Conservation (phyloP, 2,113 vertebrate genomes). For the Aythya baeri region DNA sequence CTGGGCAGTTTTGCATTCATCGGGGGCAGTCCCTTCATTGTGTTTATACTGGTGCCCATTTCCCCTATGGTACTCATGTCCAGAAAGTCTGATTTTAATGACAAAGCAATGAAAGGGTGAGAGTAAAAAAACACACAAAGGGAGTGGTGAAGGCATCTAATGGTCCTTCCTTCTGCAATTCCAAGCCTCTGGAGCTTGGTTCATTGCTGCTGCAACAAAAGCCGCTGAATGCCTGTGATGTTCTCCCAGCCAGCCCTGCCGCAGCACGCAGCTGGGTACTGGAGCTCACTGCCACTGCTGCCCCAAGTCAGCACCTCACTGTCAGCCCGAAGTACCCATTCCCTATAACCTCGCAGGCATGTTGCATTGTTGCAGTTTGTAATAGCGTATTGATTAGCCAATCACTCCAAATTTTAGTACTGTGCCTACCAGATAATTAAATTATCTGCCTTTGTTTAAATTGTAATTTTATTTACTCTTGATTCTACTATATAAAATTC, state of each 20-base stretch:
- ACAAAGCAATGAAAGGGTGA: background rate
- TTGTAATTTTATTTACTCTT: conserved; percentile 76
- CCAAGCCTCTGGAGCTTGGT: background rate
- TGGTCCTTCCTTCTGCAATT: background rate
- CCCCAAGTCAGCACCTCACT: background rate
- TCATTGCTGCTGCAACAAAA: background rate
- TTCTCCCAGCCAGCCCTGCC: background rate
- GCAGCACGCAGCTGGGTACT: background rate
- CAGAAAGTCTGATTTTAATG: background rate
- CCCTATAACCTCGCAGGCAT: background rate
- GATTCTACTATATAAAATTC: conserved; percentile 49
- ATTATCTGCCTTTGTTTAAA: conserved; percentile 77
- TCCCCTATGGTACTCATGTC: background rate
- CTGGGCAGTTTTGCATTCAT: rapidly evolving
- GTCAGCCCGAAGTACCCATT: background rate
- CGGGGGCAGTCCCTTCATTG: rapidly evolving
- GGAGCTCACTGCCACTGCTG: background rate
- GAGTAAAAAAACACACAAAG: background rate
- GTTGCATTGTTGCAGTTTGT: background rate
- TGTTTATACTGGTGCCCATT: background rate
- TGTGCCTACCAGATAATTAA: conserved; percentile 72
- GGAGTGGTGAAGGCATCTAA: background rate
- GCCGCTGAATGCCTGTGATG: background rate
- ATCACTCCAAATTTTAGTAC: conserved; percentile 75
- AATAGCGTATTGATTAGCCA: conserved; percentile 54